These are phyloP conservation scores for Noctua janthe DNA, from an alignment of 2,888 invertebrate species.

Conservation along the genomic window DNA sequence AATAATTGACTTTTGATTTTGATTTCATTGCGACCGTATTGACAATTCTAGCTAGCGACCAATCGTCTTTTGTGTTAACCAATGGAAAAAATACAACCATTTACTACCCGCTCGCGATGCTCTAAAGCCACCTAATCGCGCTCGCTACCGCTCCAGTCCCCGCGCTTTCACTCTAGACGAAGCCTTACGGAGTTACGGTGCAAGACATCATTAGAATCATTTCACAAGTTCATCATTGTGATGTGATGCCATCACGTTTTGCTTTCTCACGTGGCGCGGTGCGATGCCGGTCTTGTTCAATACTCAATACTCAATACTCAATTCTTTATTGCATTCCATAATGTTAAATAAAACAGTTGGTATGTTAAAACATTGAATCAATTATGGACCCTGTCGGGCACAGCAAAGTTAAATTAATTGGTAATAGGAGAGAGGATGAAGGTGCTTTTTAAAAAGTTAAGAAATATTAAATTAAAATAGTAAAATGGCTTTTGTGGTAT, in stretches of 20 bases:
- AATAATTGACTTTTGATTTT: neutral
- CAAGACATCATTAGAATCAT: constrained; percentile 23
- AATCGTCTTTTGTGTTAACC: neutral
- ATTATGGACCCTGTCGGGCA: too few species aligned
- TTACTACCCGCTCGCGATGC: neutral
- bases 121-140: neutral
- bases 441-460: too few species aligned
- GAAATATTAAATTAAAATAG: too few species aligned
- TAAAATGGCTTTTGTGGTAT: too few species aligned
- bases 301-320: too few species aligned
- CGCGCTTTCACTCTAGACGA: constrained; percentile 6
- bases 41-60: neutral
- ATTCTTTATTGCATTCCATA: too few species aligned
- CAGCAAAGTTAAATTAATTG: too few species aligned
- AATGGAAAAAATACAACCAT: neutral
- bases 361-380: too few species aligned
- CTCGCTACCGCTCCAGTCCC: neutral
- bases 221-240: constrained; percentile 36
- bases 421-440: too few species aligned
- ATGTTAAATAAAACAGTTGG: too few species aligned
- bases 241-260: constrained; percentile 49
- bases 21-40: neutral
- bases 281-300: constrained; percentile 29
- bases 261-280: constrained; percentile 45
- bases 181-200: neutral